Evolutionary conservation across 1,140 invertebrate genomes (phyloP).

Genomic region (Monomorium pharaonis): DNA sequence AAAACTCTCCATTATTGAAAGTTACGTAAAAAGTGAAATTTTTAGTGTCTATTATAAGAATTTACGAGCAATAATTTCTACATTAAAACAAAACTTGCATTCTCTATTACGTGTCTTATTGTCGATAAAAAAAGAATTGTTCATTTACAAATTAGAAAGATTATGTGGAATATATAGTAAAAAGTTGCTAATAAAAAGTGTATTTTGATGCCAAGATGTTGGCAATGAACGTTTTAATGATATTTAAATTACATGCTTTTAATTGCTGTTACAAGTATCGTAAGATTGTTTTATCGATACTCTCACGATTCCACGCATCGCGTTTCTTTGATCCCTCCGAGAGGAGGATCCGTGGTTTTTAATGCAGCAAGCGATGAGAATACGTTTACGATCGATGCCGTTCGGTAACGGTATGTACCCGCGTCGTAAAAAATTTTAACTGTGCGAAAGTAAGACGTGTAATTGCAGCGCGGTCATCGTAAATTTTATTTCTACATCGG

Average conservation of each 20-base stretch:
- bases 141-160: not conserved
- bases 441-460: conserved; percentile 13
- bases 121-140: not conserved
- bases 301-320: not conserved
- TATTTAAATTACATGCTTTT: conserved; percentile 30
- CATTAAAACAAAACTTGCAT: not conserved
- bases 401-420: conserved; percentile 49
- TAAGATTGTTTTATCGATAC: not conserved
- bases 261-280: conserved; percentile 22
- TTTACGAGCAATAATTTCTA: not conserved
- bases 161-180: not conserved
- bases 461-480: conserved; percentile 40
- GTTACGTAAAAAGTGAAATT: no score
- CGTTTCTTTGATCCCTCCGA: not conserved
- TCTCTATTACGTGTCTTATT: not conserved
- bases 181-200: not conserved
- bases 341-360: not conserved
- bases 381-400: conserved; percentile 13
- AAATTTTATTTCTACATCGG: conserved; percentile 41
- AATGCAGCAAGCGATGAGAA: not conserved
- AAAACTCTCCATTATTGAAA: not conserved
- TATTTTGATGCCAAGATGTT: not conserved
- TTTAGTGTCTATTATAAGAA: not conserved
- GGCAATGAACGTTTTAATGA: conserved; percentile 22
- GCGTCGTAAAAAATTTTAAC: conserved; percentile 22